Evolutionary conservation across 2,113 vertebrate species (phyloP).

Genomic region (Sciurus niger): DNA sequence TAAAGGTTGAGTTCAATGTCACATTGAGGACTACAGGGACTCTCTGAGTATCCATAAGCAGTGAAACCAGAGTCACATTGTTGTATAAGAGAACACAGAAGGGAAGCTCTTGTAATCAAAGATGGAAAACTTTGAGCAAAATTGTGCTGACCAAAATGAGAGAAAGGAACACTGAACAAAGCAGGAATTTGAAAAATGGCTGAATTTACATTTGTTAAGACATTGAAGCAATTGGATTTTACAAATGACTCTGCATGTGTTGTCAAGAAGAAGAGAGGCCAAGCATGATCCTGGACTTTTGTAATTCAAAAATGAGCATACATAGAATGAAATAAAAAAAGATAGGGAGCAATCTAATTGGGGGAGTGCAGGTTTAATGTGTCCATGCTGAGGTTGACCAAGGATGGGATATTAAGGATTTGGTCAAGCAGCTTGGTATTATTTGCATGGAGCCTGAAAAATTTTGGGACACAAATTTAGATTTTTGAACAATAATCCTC

Average conservation of each 20-base stretch:
- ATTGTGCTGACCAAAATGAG: neutral
- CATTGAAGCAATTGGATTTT: too few species aligned
- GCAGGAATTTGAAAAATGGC: too few species aligned
- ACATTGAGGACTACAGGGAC: too few species aligned
- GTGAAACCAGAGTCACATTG: too few species aligned
- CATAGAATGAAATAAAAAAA: neutral
- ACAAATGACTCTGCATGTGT: too few species aligned
- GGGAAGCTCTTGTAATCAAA: too few species aligned
- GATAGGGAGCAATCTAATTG: rapidly evolving
- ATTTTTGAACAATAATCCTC: neutral
- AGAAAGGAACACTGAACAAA: too few species aligned
- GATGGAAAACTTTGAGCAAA: too few species aligned
- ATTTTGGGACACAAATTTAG: neutral
- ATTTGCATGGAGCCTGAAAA: neutral
- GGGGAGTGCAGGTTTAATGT: neutral
- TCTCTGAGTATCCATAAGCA: too few species aligned
- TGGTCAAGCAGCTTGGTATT: neutral
- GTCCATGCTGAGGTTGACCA: neutral
- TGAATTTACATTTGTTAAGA: too few species aligned
- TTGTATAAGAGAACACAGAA: neutral
- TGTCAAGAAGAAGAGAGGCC: neutral
- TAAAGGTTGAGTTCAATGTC: too few species aligned
- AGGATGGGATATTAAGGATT: neutral
- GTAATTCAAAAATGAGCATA: too few species aligned
- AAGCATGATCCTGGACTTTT: neutral